Conservation (phyloP, 2,888 invertebrate genomes). For the Drepana falcataria region DNA sequence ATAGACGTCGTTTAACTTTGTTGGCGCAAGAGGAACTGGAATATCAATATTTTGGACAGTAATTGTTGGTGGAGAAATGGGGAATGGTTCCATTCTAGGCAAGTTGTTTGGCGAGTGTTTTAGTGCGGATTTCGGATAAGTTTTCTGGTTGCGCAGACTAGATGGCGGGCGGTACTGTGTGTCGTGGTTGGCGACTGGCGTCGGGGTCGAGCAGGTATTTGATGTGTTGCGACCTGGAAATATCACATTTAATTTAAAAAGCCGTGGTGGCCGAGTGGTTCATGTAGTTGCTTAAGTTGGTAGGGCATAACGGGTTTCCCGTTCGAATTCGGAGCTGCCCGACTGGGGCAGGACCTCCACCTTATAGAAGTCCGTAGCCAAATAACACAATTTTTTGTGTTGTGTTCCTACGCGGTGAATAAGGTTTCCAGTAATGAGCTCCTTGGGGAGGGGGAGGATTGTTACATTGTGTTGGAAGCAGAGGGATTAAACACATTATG, state of each 20-base stretch:
- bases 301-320: too few species aligned
- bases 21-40: conserved; percentile 63
- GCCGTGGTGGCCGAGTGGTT: too few species aligned
- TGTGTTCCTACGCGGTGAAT: too few species aligned
- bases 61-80: conserved; percentile 57
- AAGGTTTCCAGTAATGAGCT: too few species aligned
- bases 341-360: too few species aligned
- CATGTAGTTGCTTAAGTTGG: too few species aligned
- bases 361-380: too few species aligned
- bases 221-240: conserved; percentile 72
- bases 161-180: conserved; percentile 74
- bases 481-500: too few species aligned
- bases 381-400: too few species aligned
- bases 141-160: conserved; percentile 66
- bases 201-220: conserved; percentile 62
- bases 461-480: too few species aligned
- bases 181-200: conserved; percentile 69
- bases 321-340: too few species aligned
- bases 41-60: conserved; percentile 50
- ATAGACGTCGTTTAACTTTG: conserved; percentile 69
- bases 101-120: conserved; percentile 50
- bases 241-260: neutral
- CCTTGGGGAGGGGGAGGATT: too few species aligned
- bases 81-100: conserved; percentile 75
- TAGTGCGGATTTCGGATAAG: conserved; percentile 67